These are phyloP conservation scores for Halcyon chelicuti DNA, from an alignment of 2,797 vertebrate genomes.

Conservation along the genomic window DNA sequence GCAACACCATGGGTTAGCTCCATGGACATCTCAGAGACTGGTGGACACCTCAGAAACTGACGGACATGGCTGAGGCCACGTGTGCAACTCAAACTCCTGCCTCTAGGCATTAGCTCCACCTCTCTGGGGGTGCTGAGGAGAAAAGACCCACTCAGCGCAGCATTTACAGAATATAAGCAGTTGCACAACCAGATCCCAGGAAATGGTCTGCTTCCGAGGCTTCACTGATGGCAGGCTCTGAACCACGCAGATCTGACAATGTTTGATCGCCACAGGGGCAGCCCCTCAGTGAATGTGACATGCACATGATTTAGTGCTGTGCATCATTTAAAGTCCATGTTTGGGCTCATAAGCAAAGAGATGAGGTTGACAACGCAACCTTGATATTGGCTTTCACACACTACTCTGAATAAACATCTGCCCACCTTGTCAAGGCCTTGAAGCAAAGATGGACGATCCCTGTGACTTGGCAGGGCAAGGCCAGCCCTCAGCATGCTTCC, in stretches of 20 bases:
- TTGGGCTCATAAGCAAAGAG: not conserved
- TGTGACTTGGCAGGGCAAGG: accelerated
- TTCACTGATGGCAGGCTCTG: not conserved
- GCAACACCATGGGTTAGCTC: not conserved
- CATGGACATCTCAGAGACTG: not conserved
- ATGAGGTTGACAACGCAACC: not conserved
- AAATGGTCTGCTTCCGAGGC: not conserved
- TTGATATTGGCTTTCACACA: not conserved
- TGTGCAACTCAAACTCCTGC: not conserved
- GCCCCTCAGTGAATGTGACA: not conserved
- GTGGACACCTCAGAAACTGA: not conserved
- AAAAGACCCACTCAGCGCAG: not conserved
- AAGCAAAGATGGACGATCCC: not conserved
- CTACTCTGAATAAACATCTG: not conserved
- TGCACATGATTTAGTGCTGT: not conserved
- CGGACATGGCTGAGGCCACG: accelerated
- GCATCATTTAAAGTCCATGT: not conserved
- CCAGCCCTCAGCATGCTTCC: not conserved
- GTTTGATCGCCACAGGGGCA: not conserved
- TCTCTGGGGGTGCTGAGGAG: too few species aligned
- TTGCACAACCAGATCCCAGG: too few species aligned
- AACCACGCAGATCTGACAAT: not conserved
- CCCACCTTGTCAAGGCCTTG: not conserved
- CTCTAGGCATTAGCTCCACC: not conserved
- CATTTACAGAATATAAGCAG: not conserved